Evolutionary conservation across 2,797 vertebrate genomes (phyloP).

Genomic region (Adrianichthys oophorus): DNA sequence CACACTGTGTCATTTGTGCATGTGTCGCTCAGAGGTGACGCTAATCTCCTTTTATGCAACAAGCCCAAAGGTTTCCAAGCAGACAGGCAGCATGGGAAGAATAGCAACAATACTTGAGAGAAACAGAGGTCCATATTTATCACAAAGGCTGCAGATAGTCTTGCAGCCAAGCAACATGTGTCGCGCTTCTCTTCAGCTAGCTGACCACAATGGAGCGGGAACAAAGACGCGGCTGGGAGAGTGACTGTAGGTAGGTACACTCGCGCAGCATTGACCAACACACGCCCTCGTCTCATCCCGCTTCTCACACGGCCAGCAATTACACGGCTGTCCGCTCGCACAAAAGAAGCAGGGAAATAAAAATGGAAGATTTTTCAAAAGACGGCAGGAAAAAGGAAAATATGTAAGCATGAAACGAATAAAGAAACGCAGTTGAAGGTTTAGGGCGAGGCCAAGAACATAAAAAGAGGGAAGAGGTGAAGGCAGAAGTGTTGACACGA

Average conservation of each 20-base stretch:
- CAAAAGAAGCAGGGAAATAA: constrained; percentile 65
- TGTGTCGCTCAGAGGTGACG: constrained; percentile 53
- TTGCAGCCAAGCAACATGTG: constrained; percentile 66
- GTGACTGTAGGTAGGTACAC: constrained; percentile 55
- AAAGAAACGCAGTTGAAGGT: constrained; percentile 64
- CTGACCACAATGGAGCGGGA: constrained; percentile 54
- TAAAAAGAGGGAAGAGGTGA: constrained; percentile 48
- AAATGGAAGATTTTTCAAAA: constrained; percentile 58
- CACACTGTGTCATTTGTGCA: constrained; percentile 23
- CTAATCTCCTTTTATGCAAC: constrained; percentile 66
- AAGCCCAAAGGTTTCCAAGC: constrained; percentile 53
- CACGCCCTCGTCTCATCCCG: constrained; percentile 52
- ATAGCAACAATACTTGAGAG: constrained; percentile 62
- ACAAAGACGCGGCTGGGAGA: constrained; percentile 63
- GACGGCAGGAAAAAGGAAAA: constrained; percentile 37
- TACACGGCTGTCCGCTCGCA: constrained; percentile 68
- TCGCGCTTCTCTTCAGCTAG: constrained; percentile 56
- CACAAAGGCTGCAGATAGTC: constrained; percentile 74
- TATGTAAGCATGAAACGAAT: constrained; percentile 60
- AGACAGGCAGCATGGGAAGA: constrained; percentile 52
- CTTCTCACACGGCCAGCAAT: constrained; percentile 59
- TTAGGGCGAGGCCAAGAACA: constrained; percentile 60
- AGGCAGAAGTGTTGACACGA: constrained; percentile 37
- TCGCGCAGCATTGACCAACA: constrained; percentile 37
- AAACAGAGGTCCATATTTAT: constrained; percentile 68